phyloP scores from a whole-genome alignment of 1,140 invertebrate species.

The Phortica variegata region DNA sequence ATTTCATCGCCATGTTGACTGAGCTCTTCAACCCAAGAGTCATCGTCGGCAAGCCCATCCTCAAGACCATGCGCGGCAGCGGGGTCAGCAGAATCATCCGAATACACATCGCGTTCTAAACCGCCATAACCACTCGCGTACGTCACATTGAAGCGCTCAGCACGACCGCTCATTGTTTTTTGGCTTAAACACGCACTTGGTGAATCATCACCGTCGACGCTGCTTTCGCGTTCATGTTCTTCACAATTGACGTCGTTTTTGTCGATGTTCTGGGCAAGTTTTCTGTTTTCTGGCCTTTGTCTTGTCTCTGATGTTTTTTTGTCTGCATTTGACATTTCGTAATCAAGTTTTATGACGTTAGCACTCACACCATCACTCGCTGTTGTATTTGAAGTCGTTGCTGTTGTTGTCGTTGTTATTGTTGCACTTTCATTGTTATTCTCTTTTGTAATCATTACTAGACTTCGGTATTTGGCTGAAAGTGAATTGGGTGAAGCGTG shows the following conservation, averaged over 20 bases:
- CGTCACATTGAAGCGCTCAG: constrained; percentile 5
- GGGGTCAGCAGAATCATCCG: constrained; percentile 34
- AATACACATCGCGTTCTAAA: constrained; percentile 36
- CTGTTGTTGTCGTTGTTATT: constrained; percentile 14
- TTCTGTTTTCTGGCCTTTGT: constrained; percentile 10
- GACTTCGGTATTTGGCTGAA: constrained; percentile 75
- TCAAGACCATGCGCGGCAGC: constrained; percentile 62
- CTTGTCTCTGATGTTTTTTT: constrained; percentile 10
- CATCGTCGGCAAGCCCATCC: constrained; percentile 81
- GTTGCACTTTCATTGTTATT: constrained; percentile 30
- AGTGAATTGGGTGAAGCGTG: constrained; percentile 39
- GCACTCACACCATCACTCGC: constrained; percentile 2
- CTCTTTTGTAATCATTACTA: constrained; percentile 82
- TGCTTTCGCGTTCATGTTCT: constrained; percentile 12
- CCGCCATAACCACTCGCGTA: too few species aligned
- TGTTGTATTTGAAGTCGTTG: constrained; percentile 17
- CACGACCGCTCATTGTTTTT: too few species aligned
- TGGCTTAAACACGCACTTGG: too few species aligned
- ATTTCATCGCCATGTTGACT: constrained; percentile 71
- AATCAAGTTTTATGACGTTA: constrained; percentile 1
- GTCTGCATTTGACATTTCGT: constrained; percentile 9
- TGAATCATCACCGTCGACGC: constrained; percentile 10
- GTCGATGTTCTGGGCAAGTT: constrained; percentile 32
- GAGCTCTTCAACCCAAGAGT: constrained; percentile 83
- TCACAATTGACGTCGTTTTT: constrained; percentile 29